Percentiles rank a stretch among this genome's conserved stretches.
Evolutionary conservation across 2,113 vertebrate species (phyloP).

Genomic region (Gobius niger): DNA sequence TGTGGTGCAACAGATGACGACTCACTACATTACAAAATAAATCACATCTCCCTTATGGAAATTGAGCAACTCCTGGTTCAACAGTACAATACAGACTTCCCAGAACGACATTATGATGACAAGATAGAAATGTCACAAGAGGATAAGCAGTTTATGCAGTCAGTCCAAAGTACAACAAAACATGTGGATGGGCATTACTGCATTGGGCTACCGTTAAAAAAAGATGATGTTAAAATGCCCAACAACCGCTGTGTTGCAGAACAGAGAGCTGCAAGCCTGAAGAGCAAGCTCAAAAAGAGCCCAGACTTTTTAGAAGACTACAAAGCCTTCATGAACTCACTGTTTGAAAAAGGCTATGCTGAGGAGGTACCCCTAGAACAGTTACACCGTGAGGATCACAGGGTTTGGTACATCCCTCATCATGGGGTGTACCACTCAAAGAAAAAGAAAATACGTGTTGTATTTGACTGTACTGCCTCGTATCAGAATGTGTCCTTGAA

Average conservation of each 20-base stretch:
- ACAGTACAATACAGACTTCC: too few relatives aligned
- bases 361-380: neutral
- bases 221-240: neutral
- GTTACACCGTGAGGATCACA: neutral
- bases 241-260: neutral
- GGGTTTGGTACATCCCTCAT: neutral
- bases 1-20: too few relatives aligned
- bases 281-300: neutral
- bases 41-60: too few relatives aligned
- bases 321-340: neutral
- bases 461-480: neutral
- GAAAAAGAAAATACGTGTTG: neutral
- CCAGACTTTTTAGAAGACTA: neutral
- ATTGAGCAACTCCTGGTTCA: too few relatives aligned
- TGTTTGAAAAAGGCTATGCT: neutral
- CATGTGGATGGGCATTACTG: neutral
- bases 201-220: too few relatives aligned
- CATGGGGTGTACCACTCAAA: slow-evolving; percentile 6
- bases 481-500: neutral
- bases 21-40: too few relatives aligned
- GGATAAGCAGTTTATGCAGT: slow-evolving; percentile 2
- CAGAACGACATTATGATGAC: too few relatives aligned
- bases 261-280: neutral
- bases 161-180: neutral
- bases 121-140: too few relatives aligned